These are phyloP conservation scores for Phymastichus coffea DNA, from an alignment of 1,140 invertebrate genomes.

Conservation along the genomic window DNA sequence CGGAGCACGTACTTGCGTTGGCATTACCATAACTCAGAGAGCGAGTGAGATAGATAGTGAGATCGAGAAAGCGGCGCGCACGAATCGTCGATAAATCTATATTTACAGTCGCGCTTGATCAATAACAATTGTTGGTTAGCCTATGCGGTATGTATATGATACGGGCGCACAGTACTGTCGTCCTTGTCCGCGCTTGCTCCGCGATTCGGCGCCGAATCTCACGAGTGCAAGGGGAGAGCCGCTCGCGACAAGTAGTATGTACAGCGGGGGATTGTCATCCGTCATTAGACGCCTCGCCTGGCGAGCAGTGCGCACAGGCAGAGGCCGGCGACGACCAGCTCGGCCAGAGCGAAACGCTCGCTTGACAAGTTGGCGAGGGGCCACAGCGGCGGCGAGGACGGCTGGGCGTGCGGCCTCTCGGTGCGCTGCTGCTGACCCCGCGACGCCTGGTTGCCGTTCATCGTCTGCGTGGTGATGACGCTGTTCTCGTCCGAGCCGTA, in stretches of 20 bases:
- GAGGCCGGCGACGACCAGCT: too few relatives aligned
- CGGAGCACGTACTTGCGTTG: too few relatives aligned
- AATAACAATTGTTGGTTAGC: too few relatives aligned
- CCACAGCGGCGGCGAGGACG: constrained; percentile 13
- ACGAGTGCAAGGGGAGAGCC: constrained; percentile 17
- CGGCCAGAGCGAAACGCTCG: too few relatives aligned
- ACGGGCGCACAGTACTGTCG: too few relatives aligned
- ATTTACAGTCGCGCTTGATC: constrained; percentile 4
- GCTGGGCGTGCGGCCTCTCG: neutral
- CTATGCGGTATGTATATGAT: too few relatives aligned
- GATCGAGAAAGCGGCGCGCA: too few relatives aligned
- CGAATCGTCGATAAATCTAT: constrained; percentile 1
- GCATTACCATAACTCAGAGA: too few relatives aligned
- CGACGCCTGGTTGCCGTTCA: neutral
- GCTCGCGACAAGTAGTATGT: constrained; percentile 4
- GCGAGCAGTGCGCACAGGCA: neutral
- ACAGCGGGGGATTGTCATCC: neutral
- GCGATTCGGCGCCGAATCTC: too few relatives aligned
- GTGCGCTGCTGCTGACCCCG: constrained; percentile 12
- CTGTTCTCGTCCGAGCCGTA: neutral
- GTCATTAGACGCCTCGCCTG: neutral
- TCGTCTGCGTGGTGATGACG: neutral
- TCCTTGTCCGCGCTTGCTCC: too few relatives aligned
- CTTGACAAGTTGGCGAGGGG: too few relatives aligned
- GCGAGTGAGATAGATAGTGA: too few relatives aligned